Conservation (phyloP, 2,888 invertebrate genomes). For the Dryococelus australis region DNA sequence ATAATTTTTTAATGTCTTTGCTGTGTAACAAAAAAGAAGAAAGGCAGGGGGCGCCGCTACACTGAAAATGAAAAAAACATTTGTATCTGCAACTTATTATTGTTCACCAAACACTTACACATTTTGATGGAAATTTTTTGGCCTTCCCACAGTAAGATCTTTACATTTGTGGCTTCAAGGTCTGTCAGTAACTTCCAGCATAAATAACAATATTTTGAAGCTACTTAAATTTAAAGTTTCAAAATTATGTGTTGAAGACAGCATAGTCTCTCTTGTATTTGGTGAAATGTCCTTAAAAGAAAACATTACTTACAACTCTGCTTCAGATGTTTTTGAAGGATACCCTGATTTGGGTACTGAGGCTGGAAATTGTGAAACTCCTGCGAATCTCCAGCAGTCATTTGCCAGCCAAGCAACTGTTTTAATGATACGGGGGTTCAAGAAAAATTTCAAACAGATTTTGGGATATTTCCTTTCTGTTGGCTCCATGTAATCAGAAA, state of each 20-base stretch:
- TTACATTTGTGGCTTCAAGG: no score
- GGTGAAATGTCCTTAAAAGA: neutral
- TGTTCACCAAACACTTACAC: neutral
- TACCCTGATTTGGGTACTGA: neutral
- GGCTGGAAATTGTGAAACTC: neutral
- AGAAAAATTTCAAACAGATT: neutral
- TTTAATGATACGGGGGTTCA: neutral
- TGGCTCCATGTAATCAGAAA: neutral
- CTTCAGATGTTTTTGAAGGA: neutral
- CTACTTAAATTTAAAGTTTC: neutral
- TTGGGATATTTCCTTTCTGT: neutral
- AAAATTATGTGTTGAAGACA: neutral
- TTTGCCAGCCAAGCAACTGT: neutral
- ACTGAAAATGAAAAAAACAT: neutral
- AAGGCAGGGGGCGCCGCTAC: neutral
- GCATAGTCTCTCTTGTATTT: neutral
- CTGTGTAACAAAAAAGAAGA: neutral
- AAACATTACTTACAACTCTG: neutral
- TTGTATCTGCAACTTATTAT: neutral
- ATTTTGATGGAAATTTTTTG: neutral
- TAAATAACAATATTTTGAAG: neutral
- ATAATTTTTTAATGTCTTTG: neutral
- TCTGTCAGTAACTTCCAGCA: neutral
- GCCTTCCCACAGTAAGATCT: neutral
- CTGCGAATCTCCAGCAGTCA: neutral